Base-by-base conservation (phyloP, 2,113 vertebrate species). In the Cervus canadensis region DNA sequence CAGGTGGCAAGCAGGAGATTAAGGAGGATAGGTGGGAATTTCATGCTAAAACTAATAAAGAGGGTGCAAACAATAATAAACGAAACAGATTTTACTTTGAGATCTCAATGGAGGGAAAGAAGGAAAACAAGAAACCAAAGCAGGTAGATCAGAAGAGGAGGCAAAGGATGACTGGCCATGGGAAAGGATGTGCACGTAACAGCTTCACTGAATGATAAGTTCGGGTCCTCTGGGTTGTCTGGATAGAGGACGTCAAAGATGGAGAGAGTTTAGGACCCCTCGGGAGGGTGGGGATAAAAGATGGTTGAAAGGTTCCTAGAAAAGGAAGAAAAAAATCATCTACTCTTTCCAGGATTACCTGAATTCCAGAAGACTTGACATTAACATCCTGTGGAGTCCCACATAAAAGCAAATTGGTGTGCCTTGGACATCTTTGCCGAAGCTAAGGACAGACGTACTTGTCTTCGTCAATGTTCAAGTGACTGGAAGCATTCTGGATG, bases 11-110 rank as follows among this genome's bases (percentile, higher is more conserved):
- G 25, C 0, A 1, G 45, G 28, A 48, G 15, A 2, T 25, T 16
- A 71, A 30, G 28, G 81, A 86, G 15, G 36, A 78, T 4, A 25
- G 33, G 25, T 21, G 64, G 40, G 15, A 40, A 86, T 50, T 87
- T 71, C 40, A 78, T 8, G 57, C 79, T 87, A 93, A 95, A 92
- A 78, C 36, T 94, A 48, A 62, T 15, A 59, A 15, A 76, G 21
- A 83, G 3, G 17, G 7, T 52, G 15, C 12, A 97, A 84, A 60
- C 14, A 79, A 48, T 23, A 92, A 92, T 10, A 90, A 78, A 95
- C 7, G 54, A 91, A 92, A 52, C 25, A 57, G 13, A 7, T 90
- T 87, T 90, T 16, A 23, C 57, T n/a, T 28, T 85, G 91, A 43
- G 60, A 50, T 67, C 60, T 56, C 17, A 26, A 30, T 10, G 36